Conservation (phyloP, 2,888 invertebrate genomes). For the Drosophila atroscutellata region DNA sequence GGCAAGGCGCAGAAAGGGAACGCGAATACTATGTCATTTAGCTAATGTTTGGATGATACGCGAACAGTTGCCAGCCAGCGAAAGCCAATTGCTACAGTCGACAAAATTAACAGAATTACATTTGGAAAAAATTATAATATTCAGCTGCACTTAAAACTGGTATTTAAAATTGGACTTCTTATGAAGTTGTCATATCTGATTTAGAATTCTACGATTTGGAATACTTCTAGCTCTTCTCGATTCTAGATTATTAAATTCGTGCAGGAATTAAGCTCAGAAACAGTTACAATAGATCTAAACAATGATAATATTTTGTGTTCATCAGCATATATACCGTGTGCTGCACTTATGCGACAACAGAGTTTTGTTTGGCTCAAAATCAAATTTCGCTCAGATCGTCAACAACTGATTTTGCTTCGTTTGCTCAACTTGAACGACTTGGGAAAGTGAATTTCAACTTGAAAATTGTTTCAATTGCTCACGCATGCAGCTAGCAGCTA, state of each 20-base stretch:
- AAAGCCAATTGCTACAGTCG: not conserved
- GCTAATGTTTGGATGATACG: conserved; percentile 28
- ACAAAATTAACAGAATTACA: not conserved
- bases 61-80: not conserved
- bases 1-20: conserved; percentile 22
- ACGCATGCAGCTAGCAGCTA: conserved; percentile 29
- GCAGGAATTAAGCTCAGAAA: too few species aligned
- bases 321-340: not conserved
- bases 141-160: not conserved
- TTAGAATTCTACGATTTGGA: not conserved
- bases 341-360: not conserved
- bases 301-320: not conserved
- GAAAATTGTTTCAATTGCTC: conserved; percentile 63
- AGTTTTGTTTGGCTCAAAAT: not conserved
- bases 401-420: not conserved
- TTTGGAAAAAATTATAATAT: not conserved
- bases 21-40: conserved; percentile 28
- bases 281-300: not conserved
- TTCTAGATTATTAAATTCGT: not conserved
- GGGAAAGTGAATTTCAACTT: conserved; percentile 41
- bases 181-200: not conserved
- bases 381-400: not conserved
- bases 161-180: not conserved
- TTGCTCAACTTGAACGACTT: conserved; percentile 11
- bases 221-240: not conserved